Evolutionary conservation across 2,888 invertebrate genomes (phyloP), one percentile per base, ranked within the genome.

Genomic region (Troglohyphantes excavatus): DNA sequence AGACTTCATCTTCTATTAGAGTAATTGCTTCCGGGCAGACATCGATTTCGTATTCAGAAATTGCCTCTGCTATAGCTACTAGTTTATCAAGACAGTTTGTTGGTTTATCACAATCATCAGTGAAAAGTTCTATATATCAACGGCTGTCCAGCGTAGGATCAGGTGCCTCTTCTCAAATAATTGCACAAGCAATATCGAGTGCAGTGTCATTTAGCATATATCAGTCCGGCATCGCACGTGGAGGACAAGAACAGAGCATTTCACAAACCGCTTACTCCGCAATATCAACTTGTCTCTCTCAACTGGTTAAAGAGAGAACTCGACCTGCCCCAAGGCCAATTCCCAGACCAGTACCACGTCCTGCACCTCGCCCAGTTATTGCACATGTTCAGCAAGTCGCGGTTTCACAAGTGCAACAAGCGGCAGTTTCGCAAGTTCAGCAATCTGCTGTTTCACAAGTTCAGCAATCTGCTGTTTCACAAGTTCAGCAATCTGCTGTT

Each of bases 231-330:
- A 13, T 33, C 0, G 17, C 61, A 21, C 13, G n/a, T 0, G 63
- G 61, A 13, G 76, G 76, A 78, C 61, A 63, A 21, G 76, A 78
- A 17, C 19, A 19, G 33, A 26, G 13, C 21, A 2, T 63, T 13
- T 29, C 76, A 21, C 33, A 39, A 11, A 9, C 7, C 6, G n/a
- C 61, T 0, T 13, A 61, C 19, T 33, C 33, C 0, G 2, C 2
- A 5, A 78, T 78, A 6, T 6, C 19, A 19, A 78, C 0, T 33
- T 19, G 26, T 2, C 9, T 68, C 17, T 19, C 19, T 68, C 68
- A 68, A 29, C 0, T 68, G 2, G 27, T 33, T 2, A 0, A 27
- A 0, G 17, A 13, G 3, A 26, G 68, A 68, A 2, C 17, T 27
- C 68, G 68, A 23, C 63, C 76, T 5, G 0, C 11, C 2, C 46